Percentiles rank a stretch among this genome's conserved stretches.
phyloP scores from a whole-genome alignment of 2,888 invertebrate species.

The Alloscopus bannaensis region DNA sequence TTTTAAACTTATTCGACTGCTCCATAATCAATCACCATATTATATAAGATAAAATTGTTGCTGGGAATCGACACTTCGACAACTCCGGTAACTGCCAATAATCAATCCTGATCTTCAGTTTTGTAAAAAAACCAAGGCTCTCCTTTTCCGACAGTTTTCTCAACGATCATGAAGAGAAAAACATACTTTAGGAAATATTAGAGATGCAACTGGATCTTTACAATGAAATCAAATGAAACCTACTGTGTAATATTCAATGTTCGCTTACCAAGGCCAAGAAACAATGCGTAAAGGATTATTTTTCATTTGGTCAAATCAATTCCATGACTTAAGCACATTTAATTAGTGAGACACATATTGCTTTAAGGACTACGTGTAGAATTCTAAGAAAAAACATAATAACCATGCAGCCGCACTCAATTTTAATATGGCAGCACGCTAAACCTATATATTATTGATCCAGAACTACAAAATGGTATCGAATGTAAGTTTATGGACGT shows the following conservation, averaged over 20 bases:
- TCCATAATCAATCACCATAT: slow-evolving; percentile 38
- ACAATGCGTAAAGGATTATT: slow-evolving; percentile 36
- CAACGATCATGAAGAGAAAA: neutral
- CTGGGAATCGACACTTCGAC: slow-evolving; percentile 48
- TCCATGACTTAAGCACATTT: too few relatives aligned
- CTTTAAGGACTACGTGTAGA: neutral
- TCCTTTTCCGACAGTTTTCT: slow-evolving; percentile 5
- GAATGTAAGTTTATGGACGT: too few relatives aligned
- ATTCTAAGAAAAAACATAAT: neutral
- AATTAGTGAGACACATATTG: neutral
- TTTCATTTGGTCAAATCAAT: slow-evolving; percentile 40
- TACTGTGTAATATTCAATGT: neutral
- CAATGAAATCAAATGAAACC: neutral
- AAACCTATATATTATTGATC: too few relatives aligned
- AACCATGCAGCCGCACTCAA: slow-evolving; percentile 24
- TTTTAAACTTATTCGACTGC: slow-evolving; percentile 48
- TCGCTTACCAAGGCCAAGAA: neutral
- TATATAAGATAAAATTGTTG: slow-evolving; percentile 45
- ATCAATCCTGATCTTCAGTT: slow-evolving; percentile 30
- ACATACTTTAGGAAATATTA: slow-evolving; percentile 22
- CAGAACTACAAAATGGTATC: too few relatives aligned
- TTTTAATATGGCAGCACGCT: slow-evolving; percentile 26
- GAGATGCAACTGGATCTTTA: slow-evolving; percentile 23
- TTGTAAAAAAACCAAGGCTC: slow-evolving; percentile 32
- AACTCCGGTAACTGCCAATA: slow-evolving; percentile 46